Conservation (phyloP, 2,113 vertebrate species). For the Lagenorhynchus albirostris region DNA sequence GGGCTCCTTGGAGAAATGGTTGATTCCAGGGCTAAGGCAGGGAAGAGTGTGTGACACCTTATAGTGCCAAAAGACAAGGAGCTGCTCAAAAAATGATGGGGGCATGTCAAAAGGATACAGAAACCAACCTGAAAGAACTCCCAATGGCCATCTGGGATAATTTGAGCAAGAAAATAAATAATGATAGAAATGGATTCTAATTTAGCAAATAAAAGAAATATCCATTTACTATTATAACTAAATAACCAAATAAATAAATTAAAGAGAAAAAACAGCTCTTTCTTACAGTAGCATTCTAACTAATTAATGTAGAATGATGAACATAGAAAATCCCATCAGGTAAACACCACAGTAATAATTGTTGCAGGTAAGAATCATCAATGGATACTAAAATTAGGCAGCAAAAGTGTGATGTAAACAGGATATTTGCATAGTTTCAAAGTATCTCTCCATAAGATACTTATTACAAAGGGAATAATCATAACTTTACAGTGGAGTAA, state of each 20-base stretch:
- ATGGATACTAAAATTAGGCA: not conserved
- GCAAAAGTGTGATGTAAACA: not conserved
- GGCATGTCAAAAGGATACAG: not conserved
- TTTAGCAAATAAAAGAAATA: conserved; percentile 7
- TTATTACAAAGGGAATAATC: not conserved
- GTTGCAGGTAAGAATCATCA: not conserved
- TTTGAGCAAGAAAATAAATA: not conserved
- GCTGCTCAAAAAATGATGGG: not conserved
- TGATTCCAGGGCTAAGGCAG: not conserved
- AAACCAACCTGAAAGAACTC: not conserved
- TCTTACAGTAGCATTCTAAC: not conserved
- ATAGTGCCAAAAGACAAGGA: not conserved
- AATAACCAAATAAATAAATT: not conserved
- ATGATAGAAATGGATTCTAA: not conserved
- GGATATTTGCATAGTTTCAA: not conserved
- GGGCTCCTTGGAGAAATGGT: not conserved
- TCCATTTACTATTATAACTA: not conserved
- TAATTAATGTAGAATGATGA: not conserved
- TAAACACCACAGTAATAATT: not conserved
- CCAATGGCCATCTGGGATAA: not conserved
- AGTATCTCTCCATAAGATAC: not conserved
- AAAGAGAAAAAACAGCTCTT: not conserved
- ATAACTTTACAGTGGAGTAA: not conserved
- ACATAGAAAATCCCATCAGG: not conserved
- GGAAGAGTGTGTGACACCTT: not conserved